phyloP scores from a whole-genome alignment of 2,113 vertebrate genomes.

The Oreocharis arfaki region DNA sequence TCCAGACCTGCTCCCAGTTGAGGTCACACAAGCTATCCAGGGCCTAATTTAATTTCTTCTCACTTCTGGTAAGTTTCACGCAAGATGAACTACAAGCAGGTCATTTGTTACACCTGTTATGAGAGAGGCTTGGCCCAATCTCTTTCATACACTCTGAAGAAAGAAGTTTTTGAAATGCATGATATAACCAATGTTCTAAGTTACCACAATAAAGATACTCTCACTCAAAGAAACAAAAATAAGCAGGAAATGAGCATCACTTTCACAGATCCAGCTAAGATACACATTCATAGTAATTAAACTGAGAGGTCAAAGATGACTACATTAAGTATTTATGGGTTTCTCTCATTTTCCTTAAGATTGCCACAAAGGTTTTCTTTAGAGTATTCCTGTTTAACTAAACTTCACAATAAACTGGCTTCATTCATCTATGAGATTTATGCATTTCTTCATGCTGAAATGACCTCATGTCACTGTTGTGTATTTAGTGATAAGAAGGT shows the following conservation, averaged over 20 bases:
- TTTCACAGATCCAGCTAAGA: neutral
- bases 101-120: neutral
- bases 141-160: neutral
- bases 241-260: neutral
- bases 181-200: neutral
- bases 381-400: neutral
- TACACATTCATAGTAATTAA: neutral
- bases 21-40: neutral
- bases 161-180: neutral
- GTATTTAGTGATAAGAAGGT: constrained; percentile 34
- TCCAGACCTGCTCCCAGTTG: neutral
- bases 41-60: neutral
- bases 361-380: neutral
- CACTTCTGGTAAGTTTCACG: neutral
- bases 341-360: neutral
- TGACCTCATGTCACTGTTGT: neutral
- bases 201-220: neutral
- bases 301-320: neutral
- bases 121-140: neutral
- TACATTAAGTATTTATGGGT: neutral
- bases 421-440: neutral
- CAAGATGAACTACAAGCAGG: neutral
- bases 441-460: neutral
- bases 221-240: neutral
- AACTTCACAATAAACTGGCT: neutral